Evolutionary conservation across 2,113 vertebrate genomes (phyloP).

Genomic region (Gyps fulvus): DNA sequence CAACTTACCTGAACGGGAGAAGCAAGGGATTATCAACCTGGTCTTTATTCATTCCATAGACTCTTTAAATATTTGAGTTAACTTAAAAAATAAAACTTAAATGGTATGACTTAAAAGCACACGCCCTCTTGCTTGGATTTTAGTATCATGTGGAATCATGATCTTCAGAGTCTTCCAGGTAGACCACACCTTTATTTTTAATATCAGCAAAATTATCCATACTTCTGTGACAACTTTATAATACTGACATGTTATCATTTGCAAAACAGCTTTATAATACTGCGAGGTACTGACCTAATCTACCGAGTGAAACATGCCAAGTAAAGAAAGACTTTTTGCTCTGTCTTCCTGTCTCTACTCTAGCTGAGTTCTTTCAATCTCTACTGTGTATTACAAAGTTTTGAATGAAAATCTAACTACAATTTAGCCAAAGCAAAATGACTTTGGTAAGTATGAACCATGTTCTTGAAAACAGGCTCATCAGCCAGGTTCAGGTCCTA

Average conservation of each 20-base stretch:
- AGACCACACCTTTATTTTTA: background rate
- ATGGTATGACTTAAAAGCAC: background rate
- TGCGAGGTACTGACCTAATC: background rate
- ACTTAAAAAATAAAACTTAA: background rate
- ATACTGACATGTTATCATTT: background rate
- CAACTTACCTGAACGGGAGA: background rate
- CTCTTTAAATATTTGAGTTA: background rate
- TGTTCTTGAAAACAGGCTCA: background rate
- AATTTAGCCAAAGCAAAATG: background rate
- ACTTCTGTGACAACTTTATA: background rate
- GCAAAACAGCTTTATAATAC: background rate
- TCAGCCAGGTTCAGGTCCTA: background rate
- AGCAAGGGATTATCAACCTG: background rate
- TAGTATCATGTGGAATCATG: background rate
- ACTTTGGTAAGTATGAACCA: background rate
- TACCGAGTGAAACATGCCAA: background rate
- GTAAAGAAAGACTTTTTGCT: background rate
- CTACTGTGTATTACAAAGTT: background rate
- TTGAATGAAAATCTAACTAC: background rate
- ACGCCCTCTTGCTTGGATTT: background rate
- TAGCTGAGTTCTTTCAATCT: background rate
- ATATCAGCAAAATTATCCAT: background rate
- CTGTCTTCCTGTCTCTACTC: background rate
- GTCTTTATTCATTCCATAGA: background rate
- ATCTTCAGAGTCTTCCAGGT: background rate